Percentiles rank a stretch among this genome's conserved stretches.
These are phyloP conservation scores for Petrocephalus microphthalmus DNA, from an alignment of 2,113 vertebrate species.

Conservation along the genomic window DNA sequence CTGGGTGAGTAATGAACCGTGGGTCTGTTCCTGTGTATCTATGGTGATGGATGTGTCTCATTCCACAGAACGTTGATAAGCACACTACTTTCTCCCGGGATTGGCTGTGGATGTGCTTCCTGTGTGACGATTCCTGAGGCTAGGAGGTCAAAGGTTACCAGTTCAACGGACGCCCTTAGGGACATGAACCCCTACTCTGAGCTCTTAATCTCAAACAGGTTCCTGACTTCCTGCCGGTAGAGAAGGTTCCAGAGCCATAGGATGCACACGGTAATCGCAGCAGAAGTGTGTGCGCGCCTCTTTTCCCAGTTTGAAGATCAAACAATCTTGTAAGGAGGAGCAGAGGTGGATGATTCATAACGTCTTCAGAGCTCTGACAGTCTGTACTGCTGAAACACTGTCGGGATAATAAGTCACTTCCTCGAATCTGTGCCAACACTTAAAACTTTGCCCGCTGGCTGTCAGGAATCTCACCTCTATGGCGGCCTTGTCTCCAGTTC, in stretches of 20 bases:
- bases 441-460: slow-evolving; percentile 1
- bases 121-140: neutral
- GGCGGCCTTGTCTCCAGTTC: neutral
- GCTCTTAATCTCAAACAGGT: neutral
- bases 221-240: neutral
- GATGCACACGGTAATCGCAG: neutral
- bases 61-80: neutral
- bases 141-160: neutral
- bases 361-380: slow-evolving; percentile 2
- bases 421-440: neutral
- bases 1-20: neutral
- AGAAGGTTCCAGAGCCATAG: neutral
- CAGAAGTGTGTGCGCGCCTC: neutral
- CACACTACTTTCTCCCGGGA: neutral
- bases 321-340: neutral
- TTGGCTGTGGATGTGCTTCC: neutral
- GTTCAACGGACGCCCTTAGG: neutral
- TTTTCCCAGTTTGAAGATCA: slow-evolving; percentile 13
- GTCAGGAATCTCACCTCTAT: neutral
- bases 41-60: neutral
- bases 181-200: neutral
- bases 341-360: slow-evolving; percentile 15
- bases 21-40: neutral
- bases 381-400: neutral
- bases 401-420: slow-evolving; percentile 19